These are phyloP conservation scores for Delphinus delphis DNA, from an alignment of 2,113 vertebrate species.

Conservation along the genomic window DNA sequence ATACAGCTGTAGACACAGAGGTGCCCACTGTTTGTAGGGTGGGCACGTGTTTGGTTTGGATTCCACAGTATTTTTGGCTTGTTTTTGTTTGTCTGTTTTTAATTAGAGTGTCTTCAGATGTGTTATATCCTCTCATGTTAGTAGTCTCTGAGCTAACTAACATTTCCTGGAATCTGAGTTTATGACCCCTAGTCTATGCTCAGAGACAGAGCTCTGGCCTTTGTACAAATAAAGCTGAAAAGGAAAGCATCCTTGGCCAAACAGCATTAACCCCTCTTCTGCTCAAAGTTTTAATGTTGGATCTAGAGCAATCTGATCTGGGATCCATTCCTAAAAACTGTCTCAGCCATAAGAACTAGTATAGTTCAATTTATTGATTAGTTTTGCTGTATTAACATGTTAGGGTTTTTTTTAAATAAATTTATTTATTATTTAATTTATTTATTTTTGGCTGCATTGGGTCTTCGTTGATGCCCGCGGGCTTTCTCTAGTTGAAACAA, in stretches of 20 bases:
- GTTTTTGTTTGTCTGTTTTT: neutral
- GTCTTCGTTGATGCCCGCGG: rapidly evolving
- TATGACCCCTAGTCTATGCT: neutral
- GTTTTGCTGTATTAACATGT: neutral
- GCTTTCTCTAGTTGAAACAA: too few relatives aligned
- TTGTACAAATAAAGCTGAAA: neutral
- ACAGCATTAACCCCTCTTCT: neutral
- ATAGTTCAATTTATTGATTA: neutral
- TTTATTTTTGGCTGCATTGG: too few relatives aligned
- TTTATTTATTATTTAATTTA: too few relatives aligned
- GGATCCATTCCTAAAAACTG: neutral
- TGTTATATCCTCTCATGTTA: neutral
- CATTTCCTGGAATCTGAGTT: neutral
- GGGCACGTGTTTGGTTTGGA: neutral
- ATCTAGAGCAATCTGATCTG: neutral
- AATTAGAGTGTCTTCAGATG: neutral
- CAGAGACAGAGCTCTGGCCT: neutral
- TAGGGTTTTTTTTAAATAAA: neutral
- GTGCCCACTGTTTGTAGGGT: neutral
- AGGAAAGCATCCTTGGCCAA: neutral
- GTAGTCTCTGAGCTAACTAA: neutral
- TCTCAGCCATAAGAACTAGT: neutral
- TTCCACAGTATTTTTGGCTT: neutral
- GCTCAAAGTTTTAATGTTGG: neutral
- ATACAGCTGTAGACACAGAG: neutral